Conservation (phyloP, 2,888 invertebrate species). For the Drosophila parthenogenetica region DNA sequence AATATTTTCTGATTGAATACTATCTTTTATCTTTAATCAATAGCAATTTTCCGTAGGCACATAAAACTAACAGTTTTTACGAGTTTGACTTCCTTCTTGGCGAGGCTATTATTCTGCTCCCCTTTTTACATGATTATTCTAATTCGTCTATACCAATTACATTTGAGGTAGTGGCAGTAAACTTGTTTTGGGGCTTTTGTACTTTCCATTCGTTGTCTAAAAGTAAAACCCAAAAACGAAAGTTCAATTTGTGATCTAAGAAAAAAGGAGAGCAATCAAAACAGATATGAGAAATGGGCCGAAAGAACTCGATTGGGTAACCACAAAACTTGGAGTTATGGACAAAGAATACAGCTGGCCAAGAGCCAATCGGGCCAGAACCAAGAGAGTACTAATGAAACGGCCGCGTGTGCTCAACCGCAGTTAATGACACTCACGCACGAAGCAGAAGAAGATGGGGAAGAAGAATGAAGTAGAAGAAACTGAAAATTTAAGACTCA, state of each 20-base stretch:
- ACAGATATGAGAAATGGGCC: constrained; percentile 33
- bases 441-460: constrained; percentile 26
- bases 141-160: constrained; percentile 50
- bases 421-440: constrained; percentile 78
- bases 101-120: constrained; percentile 34
- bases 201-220: constrained; percentile 62
- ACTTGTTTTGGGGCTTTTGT: constrained; percentile 46
- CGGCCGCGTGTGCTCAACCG: constrained; percentile 69
- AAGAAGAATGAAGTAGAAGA: constrained; percentile 11
- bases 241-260: constrained; percentile 62
- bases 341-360: constrained; percentile 43
- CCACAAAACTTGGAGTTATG: constrained; percentile 25
- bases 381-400: constrained; percentile 59
- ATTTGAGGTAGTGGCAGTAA: constrained; percentile 26
- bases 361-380: constrained; percentile 49
- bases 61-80: constrained; percentile 27
- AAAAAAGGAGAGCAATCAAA: constrained; percentile 12
- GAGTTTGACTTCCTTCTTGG: constrained; percentile 41
- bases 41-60: background rate
- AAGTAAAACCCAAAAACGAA: constrained; percentile 78
- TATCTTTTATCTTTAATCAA: background rate
- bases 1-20: constrained; percentile 10
- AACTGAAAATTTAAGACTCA: constrained; percentile 34
- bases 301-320: constrained; percentile 36
- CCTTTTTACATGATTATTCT: constrained; percentile 47